These are phyloP conservation scores for Coleophora deauratella DNA, from an alignment of 2,888 invertebrate species.

Conservation along the genomic window DNA sequence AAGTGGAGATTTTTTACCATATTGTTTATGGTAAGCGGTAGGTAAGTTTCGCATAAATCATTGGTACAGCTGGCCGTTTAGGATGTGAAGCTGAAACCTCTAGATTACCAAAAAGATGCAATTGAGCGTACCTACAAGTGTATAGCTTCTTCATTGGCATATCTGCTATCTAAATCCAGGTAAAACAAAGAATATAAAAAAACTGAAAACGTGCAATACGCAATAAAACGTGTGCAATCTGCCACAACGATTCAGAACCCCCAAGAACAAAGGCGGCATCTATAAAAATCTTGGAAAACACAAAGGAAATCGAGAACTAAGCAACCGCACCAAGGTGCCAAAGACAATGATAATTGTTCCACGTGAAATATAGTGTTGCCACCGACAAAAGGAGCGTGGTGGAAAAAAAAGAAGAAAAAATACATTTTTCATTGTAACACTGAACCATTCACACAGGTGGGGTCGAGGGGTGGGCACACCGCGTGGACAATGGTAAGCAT, in stretches of 20 bases:
- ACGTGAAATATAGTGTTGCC: slow-evolving; percentile 70
- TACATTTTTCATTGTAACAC: slow-evolving; percentile 64
- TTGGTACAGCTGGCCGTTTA: too few species aligned
- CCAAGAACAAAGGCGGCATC: slow-evolving; percentile 25
- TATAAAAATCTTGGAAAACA: slow-evolving; percentile 27
- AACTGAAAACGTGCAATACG: not conserved
- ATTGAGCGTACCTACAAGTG: too few species aligned
- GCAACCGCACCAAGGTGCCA: slow-evolving; percentile 60
- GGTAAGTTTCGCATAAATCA: too few species aligned
- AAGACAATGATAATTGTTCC: slow-evolving; percentile 74
- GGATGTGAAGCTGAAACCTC: too few species aligned
- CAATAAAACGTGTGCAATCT: not conserved
- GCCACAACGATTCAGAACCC: slow-evolving; percentile 1
- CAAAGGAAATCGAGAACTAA: slow-evolving; percentile 32
- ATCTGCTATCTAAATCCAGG: too few species aligned
- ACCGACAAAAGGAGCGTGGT: slow-evolving; percentile 60
- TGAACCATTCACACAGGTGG: slow-evolving; percentile 69
- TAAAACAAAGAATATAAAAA: too few species aligned
- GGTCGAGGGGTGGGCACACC: slow-evolving; percentile 54
- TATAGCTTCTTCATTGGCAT: too few species aligned
- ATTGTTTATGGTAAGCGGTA: too few species aligned
- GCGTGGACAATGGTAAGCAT: slow-evolving; percentile 53
- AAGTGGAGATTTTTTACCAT: too few species aligned
- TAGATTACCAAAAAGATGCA: too few species aligned
- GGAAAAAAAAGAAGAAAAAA: slow-evolving; percentile 34